Evolutionary conservation across 2,888 invertebrate genomes (phyloP), one percentile per base, ranked within the genome.

Genomic region (Acrocyrtus sp.): DNA sequence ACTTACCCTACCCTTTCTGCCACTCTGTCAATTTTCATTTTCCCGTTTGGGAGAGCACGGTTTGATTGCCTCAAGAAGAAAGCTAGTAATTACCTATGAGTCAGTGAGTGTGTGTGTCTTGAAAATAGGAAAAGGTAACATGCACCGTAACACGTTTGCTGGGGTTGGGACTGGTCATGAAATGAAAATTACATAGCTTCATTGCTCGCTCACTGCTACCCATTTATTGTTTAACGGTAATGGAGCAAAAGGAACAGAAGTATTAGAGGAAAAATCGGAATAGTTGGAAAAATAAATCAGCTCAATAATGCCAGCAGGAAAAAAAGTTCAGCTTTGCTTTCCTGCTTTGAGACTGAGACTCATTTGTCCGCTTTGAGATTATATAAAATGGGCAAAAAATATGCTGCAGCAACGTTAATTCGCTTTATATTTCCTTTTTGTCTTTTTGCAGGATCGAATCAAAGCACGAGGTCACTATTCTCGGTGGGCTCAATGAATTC

Each of bases 401-500:
- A n/a, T n/a, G n/a, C n/a, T n/a, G n/a, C n/a, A n/a, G n/a, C n/a
- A n/a, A n/a, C n/a, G n/a, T n/a, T n/a, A n/a, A n/a, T n/a, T n/a
- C n/a, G n/a, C n/a, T n/a, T n/a, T 43, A 26, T 60, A 21, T 63
- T 45, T 72, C 58, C 56, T 27, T 24, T 62, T 24, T 51, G 50
- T 51, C 39, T 76, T 72, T 78, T 72, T 74, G 6, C 87, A 95
- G 95, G 83, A 98, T 99, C 84, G 98, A 99, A 87, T 97, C 97
- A 85, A 98, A 98, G 86, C 98, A 99, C 86, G 98, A 99, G 87
- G 99, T 99, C 79, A 98, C 98, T 61, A 96, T 99, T 83, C 88
- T 98, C 77, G 96, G 97, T 72, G 98, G 98, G 63, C 90, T 99
- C 76, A 99, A 98, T 87, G 99, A 99, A 87, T 99, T 99, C 87